Conservation (phyloP, 2,888 invertebrate genomes). For the Tiliacea citrago region DNA sequence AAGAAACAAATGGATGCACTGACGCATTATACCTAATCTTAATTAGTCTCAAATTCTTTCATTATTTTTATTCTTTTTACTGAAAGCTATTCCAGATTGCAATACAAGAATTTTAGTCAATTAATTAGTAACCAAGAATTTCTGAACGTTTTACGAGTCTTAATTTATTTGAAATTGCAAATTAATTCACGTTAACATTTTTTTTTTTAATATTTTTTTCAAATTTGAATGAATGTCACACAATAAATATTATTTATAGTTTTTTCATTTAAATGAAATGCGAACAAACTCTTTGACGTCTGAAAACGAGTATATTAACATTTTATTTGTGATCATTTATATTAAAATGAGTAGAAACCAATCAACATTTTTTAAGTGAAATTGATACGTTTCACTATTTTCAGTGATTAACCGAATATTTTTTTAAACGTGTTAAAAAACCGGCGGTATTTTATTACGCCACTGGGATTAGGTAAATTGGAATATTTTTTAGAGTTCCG, state of each 20-base stretch:
- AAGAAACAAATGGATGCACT: constrained; percentile 31
- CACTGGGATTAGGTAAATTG: not conserved
- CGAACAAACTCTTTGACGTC: constrained; percentile 29
- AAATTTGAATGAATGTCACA: constrained; percentile 24
- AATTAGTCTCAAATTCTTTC: constrained; percentile 54
- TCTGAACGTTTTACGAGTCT: constrained; percentile 35
- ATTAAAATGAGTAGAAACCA: constrained; percentile 25
- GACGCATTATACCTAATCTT: constrained; percentile 35
- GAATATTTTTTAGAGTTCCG: not conserved
- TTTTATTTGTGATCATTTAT: constrained; percentile 18
- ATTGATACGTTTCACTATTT: constrained; percentile 8
- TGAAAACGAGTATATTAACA: constrained; percentile 26
- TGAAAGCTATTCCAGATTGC: constrained; percentile 35
- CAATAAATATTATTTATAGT: constrained; percentile 39
- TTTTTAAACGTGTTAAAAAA: constrained; percentile 12
- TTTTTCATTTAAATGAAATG: constrained; percentile 34
- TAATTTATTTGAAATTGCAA: constrained; percentile 53
- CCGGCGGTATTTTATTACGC: not conserved
- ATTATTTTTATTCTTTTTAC: constrained; percentile 31
- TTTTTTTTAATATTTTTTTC: constrained; percentile 25
- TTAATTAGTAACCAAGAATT: constrained; percentile 57
- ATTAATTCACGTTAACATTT: constrained; percentile 50
- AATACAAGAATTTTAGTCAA: constrained; percentile 45
- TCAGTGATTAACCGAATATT: not conserved
- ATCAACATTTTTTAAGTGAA: constrained; percentile 20